phyloP scores from a whole-genome alignment of 2,888 invertebrate species.

The Limnephilus rhombicus region DNA sequence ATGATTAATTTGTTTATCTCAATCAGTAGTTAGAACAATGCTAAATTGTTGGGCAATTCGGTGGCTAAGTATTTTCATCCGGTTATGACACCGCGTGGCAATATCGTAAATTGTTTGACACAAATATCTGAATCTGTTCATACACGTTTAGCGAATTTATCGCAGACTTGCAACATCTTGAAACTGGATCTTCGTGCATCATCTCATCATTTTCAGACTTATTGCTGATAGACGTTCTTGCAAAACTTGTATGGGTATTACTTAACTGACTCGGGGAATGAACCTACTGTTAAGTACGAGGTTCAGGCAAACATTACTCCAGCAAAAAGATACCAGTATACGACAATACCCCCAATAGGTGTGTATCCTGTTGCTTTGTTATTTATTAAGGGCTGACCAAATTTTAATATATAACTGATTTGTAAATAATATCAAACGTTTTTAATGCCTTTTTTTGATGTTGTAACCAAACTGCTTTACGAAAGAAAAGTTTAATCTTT shows the following conservation, averaged over 20 bases:
- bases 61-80: conserved; percentile 13
- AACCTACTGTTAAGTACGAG: not conserved
- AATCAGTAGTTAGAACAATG: conserved; percentile 32
- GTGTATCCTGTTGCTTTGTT: not conserved
- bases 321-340: not conserved
- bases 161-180: not conserved
- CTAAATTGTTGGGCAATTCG: conserved; percentile 23
- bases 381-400: not conserved
- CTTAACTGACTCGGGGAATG: not conserved
- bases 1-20: conserved; percentile 41
- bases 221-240: conserved; percentile 13
- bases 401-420: not conserved
- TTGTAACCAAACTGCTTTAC: not conserved
- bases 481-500: not conserved
- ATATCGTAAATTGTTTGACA: conserved; percentile 1
- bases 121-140: conserved; percentile 4
- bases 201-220: not conserved
- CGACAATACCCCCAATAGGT: not conserved
- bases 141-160: not conserved
- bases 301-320: not conserved
- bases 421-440: too few species aligned
- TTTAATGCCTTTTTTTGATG: not conserved
- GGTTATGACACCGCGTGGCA: conserved; percentile 24
- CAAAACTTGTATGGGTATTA: conserved; percentile 12
- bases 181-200: not conserved